Percentiles rank a stretch among this genome's conserved stretches.
Evolutionary conservation across 2,888 invertebrate species (phyloP).

Genomic region (Rhagonycha lutea): DNA sequence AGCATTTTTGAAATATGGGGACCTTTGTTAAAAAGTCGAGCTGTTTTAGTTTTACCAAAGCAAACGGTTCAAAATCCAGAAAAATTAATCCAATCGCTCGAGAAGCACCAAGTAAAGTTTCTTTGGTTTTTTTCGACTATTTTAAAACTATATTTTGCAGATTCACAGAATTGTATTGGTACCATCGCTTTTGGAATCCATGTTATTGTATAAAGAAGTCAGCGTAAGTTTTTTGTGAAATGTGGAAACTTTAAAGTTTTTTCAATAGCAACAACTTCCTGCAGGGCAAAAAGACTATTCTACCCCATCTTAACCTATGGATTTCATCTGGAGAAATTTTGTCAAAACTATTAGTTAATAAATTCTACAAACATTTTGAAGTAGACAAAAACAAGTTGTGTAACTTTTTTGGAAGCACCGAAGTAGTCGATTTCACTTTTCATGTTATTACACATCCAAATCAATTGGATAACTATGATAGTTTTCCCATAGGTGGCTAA

Average conservation of each 20-base stretch:
- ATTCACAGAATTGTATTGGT: conserved; percentile 80
- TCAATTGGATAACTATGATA: conserved; percentile 66
- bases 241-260: background rate
- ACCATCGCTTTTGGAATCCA: conserved; percentile 78
- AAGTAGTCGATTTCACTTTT: conserved; percentile 89
- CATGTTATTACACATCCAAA: conserved; percentile 66
- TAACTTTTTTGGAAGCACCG: conserved; percentile 91
- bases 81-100: conserved; percentile 52
- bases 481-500: conserved; percentile 77
- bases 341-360: conserved; percentile 69
- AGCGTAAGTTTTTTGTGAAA: conserved; percentile 49
- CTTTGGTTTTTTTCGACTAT: background rate
- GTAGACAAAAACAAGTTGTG: conserved; percentile 69
- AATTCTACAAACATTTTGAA: conserved; percentile 77
- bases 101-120: background rate
- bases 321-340: conserved; percentile 87
- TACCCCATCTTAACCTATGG: conserved; percentile 73
- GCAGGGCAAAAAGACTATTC: conserved; percentile 54
- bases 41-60: conserved; percentile 70
- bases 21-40: conserved; percentile 68
- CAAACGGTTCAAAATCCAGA: conserved; percentile 73
- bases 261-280: background rate
- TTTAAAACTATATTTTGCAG: conserved; percentile 52
- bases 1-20: conserved; percentile 82
- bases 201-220: conserved; percentile 75